phyloP scores from a whole-genome alignment of 2,888 invertebrate genomes.

The Homarus gammarus region DNA sequence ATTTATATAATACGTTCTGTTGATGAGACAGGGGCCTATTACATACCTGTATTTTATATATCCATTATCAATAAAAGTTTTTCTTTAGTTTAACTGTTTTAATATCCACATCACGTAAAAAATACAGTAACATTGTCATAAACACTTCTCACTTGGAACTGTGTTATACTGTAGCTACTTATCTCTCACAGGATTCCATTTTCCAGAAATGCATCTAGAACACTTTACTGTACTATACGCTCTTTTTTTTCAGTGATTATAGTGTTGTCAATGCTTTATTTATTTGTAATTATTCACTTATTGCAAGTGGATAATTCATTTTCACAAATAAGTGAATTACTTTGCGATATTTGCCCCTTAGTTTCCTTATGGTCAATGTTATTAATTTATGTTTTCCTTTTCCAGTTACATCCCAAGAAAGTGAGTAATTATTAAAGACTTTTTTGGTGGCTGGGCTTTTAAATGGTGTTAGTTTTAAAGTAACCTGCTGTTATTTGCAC shows the following conservation, averaged over 20 bases:
- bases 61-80: no score
- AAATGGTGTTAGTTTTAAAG: background rate
- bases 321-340: background rate
- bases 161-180: no score
- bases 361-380: slow-evolving; percentile 15
- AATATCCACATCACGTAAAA: no score
- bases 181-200: no score
- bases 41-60: no score
- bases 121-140: no score
- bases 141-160: no score
- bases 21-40: no score
- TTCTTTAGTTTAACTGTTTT: no score
- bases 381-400: slow-evolving; percentile 48
- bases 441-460: slow-evolving; percentile 51
- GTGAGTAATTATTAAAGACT: slow-evolving; percentile 65
- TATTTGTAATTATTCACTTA: background rate
- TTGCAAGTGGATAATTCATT: background rate
- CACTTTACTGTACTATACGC: no score
- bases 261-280: background rate
- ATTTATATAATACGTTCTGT: no score
- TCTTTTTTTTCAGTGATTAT: background rate
- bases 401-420: slow-evolving; percentile 75
- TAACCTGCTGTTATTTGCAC: background rate
- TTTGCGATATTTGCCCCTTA: background rate
- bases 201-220: no score